Base-by-base conservation (phyloP, 1,140 invertebrate species). In the Heliconius hewitsoni region DNA sequence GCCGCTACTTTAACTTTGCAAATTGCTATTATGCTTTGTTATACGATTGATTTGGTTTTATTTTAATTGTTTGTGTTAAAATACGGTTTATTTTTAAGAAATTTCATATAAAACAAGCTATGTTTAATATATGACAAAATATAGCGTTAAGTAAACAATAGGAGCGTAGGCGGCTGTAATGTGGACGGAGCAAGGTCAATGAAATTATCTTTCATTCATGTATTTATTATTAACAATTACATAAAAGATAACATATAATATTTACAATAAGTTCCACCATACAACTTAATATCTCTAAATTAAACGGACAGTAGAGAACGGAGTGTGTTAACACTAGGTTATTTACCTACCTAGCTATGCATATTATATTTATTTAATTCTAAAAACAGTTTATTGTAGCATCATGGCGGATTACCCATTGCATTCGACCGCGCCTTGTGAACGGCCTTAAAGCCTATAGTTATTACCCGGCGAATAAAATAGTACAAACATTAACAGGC, bases 381-480 rank as follows among this genome's bases (percentile, higher is more conserved):
- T 19, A 66, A 66, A 57, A 66, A 66, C 60, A 66, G 23, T 66
- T 66, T 66, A 39, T 34, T 76, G 37, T 39, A 27, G 86, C 82
- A 88, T 90, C 86, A 91, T 90, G 87, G 90, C 90, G 90, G 89
- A 89, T 91, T 93, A 90, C 16, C 60, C 60, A 93, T 92, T 93
- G 92, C 90, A 91, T 91, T 93, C 84, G 89, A 90, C 87, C 91
- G 89, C 90, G 91, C 91, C 91, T 93, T 88, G 87, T 86, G 82
- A 90, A 85, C 87, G 84, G 86, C 85, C 86, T 87, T 81, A 73
- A 37, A 71, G 86, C 87, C 86, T 90, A 86, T 88, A 86, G 85
- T 86, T 91, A 90, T 89, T 86, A 91, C 82, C 84, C 88, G 86
- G 80, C 85, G 84, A 73, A 85, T 90, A 79, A 89, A 89, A 90